These are phyloP conservation scores for Sylvia borin DNA, from an alignment of 2,797 vertebrate species.

Conservation along the genomic window DNA sequence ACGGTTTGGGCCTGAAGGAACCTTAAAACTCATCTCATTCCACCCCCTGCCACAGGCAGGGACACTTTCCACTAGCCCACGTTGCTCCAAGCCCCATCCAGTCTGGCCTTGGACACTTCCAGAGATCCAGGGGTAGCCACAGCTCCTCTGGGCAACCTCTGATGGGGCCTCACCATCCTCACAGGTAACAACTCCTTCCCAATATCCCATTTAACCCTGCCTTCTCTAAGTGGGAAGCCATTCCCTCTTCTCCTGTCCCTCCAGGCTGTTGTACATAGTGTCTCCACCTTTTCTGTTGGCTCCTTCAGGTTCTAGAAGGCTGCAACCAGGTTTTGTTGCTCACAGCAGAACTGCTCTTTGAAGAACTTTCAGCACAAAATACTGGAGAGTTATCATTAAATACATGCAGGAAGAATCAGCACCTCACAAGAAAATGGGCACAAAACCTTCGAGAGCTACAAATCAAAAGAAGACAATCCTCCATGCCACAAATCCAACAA, in stretches of 20 bases:
- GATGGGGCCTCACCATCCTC: neutral
- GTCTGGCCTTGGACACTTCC: neutral
- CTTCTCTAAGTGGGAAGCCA: neutral
- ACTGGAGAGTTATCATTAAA: neutral
- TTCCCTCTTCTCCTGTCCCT: neutral
- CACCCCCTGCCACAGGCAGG: neutral
- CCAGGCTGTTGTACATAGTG: neutral
- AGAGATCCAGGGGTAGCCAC: neutral
- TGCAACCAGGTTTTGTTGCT: neutral
- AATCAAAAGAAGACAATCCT: neutral
- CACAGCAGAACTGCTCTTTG: neutral
- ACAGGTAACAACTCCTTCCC: accelerated
- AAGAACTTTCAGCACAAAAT: neutral
- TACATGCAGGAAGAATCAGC: neutral
- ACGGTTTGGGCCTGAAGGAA: neutral
- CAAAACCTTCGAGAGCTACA: neutral
- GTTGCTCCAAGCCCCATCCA: accelerated
- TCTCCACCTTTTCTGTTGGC: neutral
- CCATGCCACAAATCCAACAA: accelerated
- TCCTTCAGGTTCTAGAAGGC: neutral
- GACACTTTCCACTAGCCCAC: accelerated
- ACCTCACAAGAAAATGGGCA: neutral
- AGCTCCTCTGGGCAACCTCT: neutral
- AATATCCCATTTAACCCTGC: neutral
- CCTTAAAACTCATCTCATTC: accelerated